phyloP scores from a whole-genome alignment of 2,797 vertebrate species.

The Nasua narica region DNA sequence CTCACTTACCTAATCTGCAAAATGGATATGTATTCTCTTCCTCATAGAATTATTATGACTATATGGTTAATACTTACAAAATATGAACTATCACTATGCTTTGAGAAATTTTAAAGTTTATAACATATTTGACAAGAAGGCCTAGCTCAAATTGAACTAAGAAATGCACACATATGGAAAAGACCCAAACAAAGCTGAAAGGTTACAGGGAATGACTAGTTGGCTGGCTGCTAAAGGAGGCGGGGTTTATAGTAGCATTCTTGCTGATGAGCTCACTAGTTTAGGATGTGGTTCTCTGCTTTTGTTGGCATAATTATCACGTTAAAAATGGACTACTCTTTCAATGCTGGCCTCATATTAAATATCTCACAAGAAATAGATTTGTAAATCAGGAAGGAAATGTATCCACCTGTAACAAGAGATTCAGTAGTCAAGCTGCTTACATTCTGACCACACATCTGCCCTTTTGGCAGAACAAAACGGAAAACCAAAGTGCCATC shows the following conservation, averaged over 20 bases:
- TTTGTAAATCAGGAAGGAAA: neutral
- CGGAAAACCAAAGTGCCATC: neutral
- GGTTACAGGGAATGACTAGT: neutral
- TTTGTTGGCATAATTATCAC: neutral
- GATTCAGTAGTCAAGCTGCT: neutral
- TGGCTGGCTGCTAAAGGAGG: neutral
- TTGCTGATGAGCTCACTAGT: neutral
- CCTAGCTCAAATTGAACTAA: neutral
- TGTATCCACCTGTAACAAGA: neutral
- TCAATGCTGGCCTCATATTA: neutral
- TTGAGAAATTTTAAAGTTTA: neutral
- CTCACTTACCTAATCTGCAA: neutral
- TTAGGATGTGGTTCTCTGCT: neutral
- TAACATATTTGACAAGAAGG: neutral
- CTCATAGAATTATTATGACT: neutral
- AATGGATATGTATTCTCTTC: neutral
- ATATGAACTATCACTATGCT: neutral
- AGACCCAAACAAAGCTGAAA: neutral
- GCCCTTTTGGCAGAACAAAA: neutral
- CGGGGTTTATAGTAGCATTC: neutral
- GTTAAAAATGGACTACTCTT: neutral
- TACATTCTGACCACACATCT: neutral
- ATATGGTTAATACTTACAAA: neutral
- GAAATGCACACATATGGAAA: neutral
- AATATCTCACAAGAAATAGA: neutral